Evolutionary conservation across 2,888 invertebrate species (phyloP), one percentile per base, ranked within the genome.

Genomic region (Antitype chi): DNA sequence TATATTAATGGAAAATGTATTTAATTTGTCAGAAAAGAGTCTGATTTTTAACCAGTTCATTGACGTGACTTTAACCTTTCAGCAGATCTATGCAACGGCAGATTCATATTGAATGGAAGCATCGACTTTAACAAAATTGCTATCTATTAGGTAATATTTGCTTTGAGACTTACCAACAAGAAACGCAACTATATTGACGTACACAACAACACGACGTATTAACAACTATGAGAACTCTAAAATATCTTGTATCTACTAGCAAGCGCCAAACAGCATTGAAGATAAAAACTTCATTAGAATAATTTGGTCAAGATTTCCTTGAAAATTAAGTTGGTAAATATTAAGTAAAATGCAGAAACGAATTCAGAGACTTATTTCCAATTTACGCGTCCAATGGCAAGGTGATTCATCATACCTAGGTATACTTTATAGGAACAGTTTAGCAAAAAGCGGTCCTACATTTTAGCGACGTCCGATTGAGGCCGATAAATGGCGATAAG

Each of bases 291-390:
- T 32, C 25, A 62, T 67, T 32, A 63, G 4, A 82, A 82, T 64
- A 78, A 43, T 5, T 32, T 47, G 8, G 15, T 25, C 38, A 70
- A 57, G 80, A 60, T 84, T 57, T 20, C 80, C 80, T 84, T 78
- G 70, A 80, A 79, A 78, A 53, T 47, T 13, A 59, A 9, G n/a
- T n/a, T 11, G 5, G 15, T 57, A 13, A 59, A 53, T 64, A 59
- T 64, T 32, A 20, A 43, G 32, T 20, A 68, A 15, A 1, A 77
- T 52, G 32, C 20, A 32, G 32, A 76, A 66, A 47, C 15, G 64
- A 66, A 76, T 59, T 15, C 28, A 25, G 9, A 47, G n/a, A 55
- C 53, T 38, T 55, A 76, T 38, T 67, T 76, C 59, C 38, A 60
- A 38, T 38, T 15, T 25, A 53, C 25, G 28, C 25, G n/a, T 32